A percentile compares a stretch with the other conserved stretches of the same genome.
Conservation (phyloP, 1,140 invertebrate genomes). For the Augochlora pura region DNA sequence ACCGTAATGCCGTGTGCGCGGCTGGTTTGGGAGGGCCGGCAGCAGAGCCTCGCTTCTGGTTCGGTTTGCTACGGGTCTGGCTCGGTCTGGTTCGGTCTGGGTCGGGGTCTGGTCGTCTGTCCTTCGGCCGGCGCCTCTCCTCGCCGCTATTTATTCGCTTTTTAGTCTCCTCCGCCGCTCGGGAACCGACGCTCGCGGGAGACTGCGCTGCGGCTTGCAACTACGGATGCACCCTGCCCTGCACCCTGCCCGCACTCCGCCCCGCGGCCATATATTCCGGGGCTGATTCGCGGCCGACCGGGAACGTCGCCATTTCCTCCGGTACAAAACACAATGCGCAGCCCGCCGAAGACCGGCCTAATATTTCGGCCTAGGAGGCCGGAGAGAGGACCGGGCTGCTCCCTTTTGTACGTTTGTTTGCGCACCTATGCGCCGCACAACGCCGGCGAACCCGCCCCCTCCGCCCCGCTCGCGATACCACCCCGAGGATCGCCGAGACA, state of each 20-base stretch:
- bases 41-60: too few species aligned
- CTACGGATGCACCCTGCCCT: constrained; percentile 51
- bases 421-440: neutral
- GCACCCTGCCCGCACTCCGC: constrained; percentile 18
- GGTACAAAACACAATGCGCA: constrained; percentile 68
- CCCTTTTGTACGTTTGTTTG: constrained; percentile 48
- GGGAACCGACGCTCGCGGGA: constrained; percentile 22
- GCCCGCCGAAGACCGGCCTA: constrained; percentile 51
- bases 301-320: constrained; percentile 54
- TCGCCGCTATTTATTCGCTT: constrained; percentile 42
- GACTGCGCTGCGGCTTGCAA: constrained; percentile 39
- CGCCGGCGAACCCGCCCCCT: neutral
- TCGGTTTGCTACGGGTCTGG: neutral
- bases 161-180: constrained; percentile 28
- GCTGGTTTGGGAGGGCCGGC: neutral
- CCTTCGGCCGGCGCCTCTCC: constrained; percentile 21
- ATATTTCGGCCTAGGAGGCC: constrained; percentile 63
- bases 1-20: constrained; percentile 28
- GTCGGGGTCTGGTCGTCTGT: constrained; percentile 11
- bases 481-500: neutral
- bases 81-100: neutral
- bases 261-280: constrained; percentile 54
- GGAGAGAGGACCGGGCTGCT: neutral
- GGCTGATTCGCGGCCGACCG: constrained; percentile 56
- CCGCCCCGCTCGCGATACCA: too few species aligned